Evolutionary conservation across 2,113 vertebrate species (phyloP).

Genomic region (Cercopithecus mona): DNA sequence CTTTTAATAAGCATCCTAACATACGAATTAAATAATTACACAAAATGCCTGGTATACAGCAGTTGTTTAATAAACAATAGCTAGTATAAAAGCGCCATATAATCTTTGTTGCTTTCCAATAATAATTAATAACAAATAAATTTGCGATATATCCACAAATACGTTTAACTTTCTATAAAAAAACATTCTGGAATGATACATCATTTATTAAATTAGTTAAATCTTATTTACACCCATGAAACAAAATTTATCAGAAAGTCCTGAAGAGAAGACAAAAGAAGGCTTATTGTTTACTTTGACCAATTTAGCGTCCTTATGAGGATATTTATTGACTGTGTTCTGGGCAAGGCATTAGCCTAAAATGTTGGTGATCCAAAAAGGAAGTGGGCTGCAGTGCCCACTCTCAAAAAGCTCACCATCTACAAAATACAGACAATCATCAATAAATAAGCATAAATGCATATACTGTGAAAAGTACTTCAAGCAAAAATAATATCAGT

Average conservation of each 20-base stretch:
- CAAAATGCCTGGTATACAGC: neutral
- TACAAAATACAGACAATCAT: neutral
- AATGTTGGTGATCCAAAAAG: neutral
- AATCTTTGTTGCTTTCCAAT: neutral
- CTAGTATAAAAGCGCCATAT: neutral
- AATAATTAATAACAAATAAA: neutral
- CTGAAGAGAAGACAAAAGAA: neutral
- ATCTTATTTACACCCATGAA: neutral
- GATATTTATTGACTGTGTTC: neutral
- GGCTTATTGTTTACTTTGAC: neutral
- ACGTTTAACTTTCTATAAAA: neutral
- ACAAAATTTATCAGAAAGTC: neutral
- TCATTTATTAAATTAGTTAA: neutral
- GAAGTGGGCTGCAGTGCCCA: neutral
- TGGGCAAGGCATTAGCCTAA: neutral
- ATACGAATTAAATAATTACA: neutral
- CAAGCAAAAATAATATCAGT: neutral
- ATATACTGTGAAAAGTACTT: neutral
- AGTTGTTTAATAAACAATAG: neutral
- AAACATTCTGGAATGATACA: neutral
- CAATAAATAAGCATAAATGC: neutral
- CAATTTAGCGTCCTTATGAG: neutral
- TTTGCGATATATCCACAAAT: neutral
- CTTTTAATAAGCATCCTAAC: neutral
- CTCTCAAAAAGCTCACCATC: neutral